A percentile compares a stretch with the other conserved stretches of the same genome.
Evolutionary conservation across 2,797 vertebrate species (phyloP).

Genomic region (Smutsia temminckii): DNA sequence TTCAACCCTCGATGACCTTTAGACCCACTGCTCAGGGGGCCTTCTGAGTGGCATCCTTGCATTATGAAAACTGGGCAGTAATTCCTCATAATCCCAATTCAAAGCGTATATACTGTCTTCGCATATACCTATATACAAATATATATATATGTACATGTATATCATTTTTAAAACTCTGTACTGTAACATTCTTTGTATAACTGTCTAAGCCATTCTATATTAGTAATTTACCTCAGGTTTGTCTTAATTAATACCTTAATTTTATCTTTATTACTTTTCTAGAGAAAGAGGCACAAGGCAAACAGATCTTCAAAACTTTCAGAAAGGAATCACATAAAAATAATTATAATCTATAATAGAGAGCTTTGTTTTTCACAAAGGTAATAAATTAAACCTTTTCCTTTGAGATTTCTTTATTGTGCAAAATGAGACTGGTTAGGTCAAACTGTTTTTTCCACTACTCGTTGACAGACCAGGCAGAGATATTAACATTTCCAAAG

Average conservation of each 20-base stretch:
- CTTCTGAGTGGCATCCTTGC: background rate
- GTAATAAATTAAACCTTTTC: conserved; percentile 43
- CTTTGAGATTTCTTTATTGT: conserved; percentile 49
- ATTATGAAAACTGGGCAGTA: background rate
- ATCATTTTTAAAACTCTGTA: background rate
- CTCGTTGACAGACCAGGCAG: background rate
- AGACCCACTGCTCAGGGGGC: background rate
- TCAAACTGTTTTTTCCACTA: background rate
- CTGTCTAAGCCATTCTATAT: background rate
- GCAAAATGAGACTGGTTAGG: conserved; percentile 25
- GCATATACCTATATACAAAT: background rate
- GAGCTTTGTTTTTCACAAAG: conserved; percentile 41
- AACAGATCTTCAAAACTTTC: conserved; percentile 38
- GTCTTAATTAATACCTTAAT: background rate
- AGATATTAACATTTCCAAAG: background rate
- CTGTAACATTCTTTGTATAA: background rate
- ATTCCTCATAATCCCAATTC: background rate
- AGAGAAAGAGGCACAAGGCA: conserved; percentile 29
- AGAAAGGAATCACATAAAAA: conserved; percentile 34
- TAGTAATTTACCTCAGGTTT: background rate
- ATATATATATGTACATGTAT: background rate
- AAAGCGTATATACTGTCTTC: background rate
- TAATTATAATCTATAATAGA: conserved; percentile 33
- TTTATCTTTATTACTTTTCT: conserved; percentile 21
- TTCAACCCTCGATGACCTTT: background rate